Evolutionary conservation across 2,797 vertebrate species (phyloP), one percentile per base, ranked within the genome.

Genomic region (Hafferia zeledoni): DNA sequence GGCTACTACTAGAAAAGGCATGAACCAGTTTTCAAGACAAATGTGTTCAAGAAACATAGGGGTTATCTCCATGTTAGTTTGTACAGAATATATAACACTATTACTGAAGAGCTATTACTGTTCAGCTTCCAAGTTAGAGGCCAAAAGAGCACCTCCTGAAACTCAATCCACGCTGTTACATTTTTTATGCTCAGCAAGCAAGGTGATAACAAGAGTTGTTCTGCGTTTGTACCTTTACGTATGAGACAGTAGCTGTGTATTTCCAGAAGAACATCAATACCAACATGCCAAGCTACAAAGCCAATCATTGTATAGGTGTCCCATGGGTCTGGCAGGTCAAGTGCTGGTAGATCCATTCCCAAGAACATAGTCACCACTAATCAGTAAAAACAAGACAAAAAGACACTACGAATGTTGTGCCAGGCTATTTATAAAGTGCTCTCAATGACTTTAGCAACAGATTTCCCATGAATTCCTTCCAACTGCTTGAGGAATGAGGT

Each of bases 231-330:
- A 98, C 98, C 98, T 98, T 96, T 98, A 43, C 83, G 92, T 89
- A 98, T 64, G 11, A 98, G 96, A 22, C 97, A 97, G 93, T 97
- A 98, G 76, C 97, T 96, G 84, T 99, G 98, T 69, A 98, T 92
- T 94, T 98, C 98, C 76, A 99, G 96, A 78, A 98, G 76, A 91
- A 98, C 61, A 35, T 99, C 98, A 37, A 90, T 67, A 47, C 98
- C 64, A 1, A 99, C 97, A 18, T 98, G 98, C 99, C 98, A 99
- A 72, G 98, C 95, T 64, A 99, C 97, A 94, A 98, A 99, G 43
- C 97, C 98, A 67, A 97, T 97, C 97, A 99, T 98, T 23, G 97
- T 61, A 11, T 97, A 98, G 17, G 98, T 98, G 95, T 98, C 98
- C 98, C 97, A 98, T 2, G 98, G 97, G 31, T 97, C 86, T 50